Evolutionary conservation across 2,113 vertebrate species (phyloP), one percentile per base, ranked within the genome.

Genomic region (Alethe diademata): DNA sequence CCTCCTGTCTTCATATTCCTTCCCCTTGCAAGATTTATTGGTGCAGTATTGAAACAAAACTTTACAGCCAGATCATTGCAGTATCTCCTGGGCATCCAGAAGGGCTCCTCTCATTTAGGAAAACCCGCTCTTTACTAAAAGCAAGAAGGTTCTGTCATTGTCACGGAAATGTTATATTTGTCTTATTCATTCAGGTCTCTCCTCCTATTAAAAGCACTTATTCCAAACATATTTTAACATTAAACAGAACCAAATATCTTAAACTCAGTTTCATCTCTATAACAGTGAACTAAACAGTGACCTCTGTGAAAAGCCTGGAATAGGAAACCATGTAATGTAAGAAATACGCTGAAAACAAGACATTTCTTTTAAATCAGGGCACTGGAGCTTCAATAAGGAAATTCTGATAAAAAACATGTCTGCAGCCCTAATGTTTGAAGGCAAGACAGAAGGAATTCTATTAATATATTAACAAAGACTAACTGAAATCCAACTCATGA

Each of bases 401-500:
- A 47, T 31, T 67, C 29, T 67, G 16, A 38, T 58, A 54, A 61
- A 91, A 92, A 96, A 56, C 8, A 26, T 17, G 1, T 36, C 43
- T 73, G 35, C 40, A 79, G 5, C 4, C 24, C 3, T 2, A 35
- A 22, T 1, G 1, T 78, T 66, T 42, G 11, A 78, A 65, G 8
- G 19, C 22, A 93, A 72, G 17, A 9, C 7, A 4, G 9, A 71
- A 78, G 26, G 60, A 92, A 64, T 64, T 85, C 12, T 64, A 3
- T 33, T 64, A 26, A 19, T 25, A 6, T 42, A 12, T 20, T 66
- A 60, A n/a, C 7, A 75, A 82, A 65, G 12, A 14, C 8, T 7
- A 43, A 3, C 2, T 1, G 1, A 51, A 80, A 23, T 54, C 23
- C 18, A 60, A 0, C 4, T 45, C 14, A 13, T 10, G 57, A 38